Evolutionary conservation across 2,797 vertebrate genomes (phyloP), one percentile per base, ranked within the genome.

Genomic region (Cirrhinus mrigala): DNA sequence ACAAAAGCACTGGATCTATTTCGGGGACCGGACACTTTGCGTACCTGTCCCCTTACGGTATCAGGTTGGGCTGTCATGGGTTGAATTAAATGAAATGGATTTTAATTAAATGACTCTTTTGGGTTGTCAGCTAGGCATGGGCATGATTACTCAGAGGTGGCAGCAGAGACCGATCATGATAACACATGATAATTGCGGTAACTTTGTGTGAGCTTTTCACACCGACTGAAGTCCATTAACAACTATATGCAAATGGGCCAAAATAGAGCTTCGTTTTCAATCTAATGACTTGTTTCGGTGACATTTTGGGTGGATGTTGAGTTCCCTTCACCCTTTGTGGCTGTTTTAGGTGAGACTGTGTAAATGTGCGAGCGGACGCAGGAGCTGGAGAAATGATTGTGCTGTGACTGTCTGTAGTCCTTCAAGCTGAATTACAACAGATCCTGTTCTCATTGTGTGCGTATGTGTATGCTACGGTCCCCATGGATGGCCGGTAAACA

Each of bases 1-100:
- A 89, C 88, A 90, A 91, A 88, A 89, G 89, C 76, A 40, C 44
- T 24, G 37, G 89, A 85, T 89, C 88, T 90, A 76, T 90, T 90
- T 87, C 73, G 78, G 90, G 87, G 85, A 89, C 81, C 82, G 60
- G 87, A 91, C 83, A 87, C 87, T 82, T 79, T 16, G 48, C 62
- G 85, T 87, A 78, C 81, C 86, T 83, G 84, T 66, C 27, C 20
- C 64, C 66, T 18, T 64, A 66, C 22, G 8, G 58, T 85, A 87
- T 88, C 75, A 24, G 77, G 74, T 88, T 88, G 37, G 85, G 37
- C 78, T 64, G 50, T 86, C 88, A 84, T 88, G 48, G 79, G 81
- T 56, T 84, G 78, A 78, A 85, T 85, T 66, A 37, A 81, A 81
- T 80, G 24, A 85, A 76, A 83, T 83, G 4, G 79, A 78, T 79